Percentiles rank a stretch among this genome's conserved stretches.
These are phyloP conservation scores for Trachops cirrhosus DNA, from an alignment of 2,797 vertebrate genomes.

Conservation along the genomic window DNA sequence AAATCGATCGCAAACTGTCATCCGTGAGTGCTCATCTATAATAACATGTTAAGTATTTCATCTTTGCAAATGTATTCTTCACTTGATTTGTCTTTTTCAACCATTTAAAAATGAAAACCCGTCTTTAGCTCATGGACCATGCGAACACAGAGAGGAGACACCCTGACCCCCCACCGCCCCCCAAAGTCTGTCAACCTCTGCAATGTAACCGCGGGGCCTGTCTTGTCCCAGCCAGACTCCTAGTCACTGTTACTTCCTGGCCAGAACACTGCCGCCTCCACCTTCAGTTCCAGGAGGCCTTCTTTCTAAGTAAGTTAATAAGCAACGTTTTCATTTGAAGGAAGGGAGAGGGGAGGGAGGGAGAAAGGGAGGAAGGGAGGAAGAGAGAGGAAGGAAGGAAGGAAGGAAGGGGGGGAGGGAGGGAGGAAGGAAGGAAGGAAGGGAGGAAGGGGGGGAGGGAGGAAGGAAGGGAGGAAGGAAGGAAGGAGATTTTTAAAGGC, in stretches of 20 bases:
- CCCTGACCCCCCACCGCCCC: neutral
- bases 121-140: too few species aligned
- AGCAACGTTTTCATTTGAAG: neutral
- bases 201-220: too few species aligned
- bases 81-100: neutral
- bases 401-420: accelerated
- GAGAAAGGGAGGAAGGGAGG: accelerated
- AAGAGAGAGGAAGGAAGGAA: too few species aligned
- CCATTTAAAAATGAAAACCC: neutral
- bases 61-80: neutral
- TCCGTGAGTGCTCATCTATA: neutral
- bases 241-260: neutral
- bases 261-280: neutral
- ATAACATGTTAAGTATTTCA: neutral
- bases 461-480: too few species aligned
- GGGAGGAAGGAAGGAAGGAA: too few species aligned
- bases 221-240: neutral
- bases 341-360: neutral
- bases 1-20: neutral
- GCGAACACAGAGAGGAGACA: neutral
- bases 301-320: neutral
- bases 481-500: neutral
- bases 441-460: neutral
- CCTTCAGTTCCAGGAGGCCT: neutral
- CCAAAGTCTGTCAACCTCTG: neutral